These are phyloP conservation scores for Eunapius fragilis DNA, from an alignment of 37 sponge, comb jelly and placozoan genomes.

Conservation along the genomic window DNA sequence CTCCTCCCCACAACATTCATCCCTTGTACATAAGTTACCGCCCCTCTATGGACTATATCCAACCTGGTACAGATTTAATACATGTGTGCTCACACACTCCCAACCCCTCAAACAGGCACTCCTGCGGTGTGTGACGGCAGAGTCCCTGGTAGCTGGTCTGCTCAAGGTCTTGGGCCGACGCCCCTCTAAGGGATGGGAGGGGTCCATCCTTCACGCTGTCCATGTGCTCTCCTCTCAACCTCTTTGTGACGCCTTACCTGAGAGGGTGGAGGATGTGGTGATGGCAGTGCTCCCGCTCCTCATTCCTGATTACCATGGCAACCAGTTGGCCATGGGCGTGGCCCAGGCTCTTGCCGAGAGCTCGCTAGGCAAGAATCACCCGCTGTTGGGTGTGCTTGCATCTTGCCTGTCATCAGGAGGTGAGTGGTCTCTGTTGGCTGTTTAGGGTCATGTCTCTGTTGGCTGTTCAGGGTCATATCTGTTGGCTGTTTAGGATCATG, in stretches of 20 bases:
- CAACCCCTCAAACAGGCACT: neutral
- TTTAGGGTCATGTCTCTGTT: too few relatives aligned
- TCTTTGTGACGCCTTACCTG: neutral
- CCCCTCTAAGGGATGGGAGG: constrained; percentile 18
- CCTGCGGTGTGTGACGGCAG: neutral
- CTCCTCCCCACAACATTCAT: too few relatives aligned
- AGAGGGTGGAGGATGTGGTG: constrained; percentile 20
- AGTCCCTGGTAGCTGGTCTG: neutral
- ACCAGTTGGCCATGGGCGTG: constrained; percentile 27
- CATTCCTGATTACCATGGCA: constrained; percentile 41
- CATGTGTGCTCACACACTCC: neutral
- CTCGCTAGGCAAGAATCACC: constrained; percentile 25
- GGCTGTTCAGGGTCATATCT: too few relatives aligned
- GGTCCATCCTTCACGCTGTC: constrained; percentile 7
- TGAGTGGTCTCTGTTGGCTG: too few relatives aligned
- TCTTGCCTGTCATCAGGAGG: neutral
- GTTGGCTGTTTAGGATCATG: too few relatives aligned
- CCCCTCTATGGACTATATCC: too few relatives aligned
- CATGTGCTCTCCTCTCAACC: constrained; percentile 14
- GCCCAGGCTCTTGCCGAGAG: constrained; percentile 11
- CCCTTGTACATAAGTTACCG: too few relatives aligned
- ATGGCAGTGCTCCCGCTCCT: constrained; percentile 29
- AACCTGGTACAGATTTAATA: neutral
- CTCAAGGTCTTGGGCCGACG: neutral
- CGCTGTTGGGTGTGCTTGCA: constrained; percentile 17